These are phyloP conservation scores for Drosophila mojavensis DNA, from an alignment of 1,140 invertebrate species.

Conservation along the genomic window DNA sequence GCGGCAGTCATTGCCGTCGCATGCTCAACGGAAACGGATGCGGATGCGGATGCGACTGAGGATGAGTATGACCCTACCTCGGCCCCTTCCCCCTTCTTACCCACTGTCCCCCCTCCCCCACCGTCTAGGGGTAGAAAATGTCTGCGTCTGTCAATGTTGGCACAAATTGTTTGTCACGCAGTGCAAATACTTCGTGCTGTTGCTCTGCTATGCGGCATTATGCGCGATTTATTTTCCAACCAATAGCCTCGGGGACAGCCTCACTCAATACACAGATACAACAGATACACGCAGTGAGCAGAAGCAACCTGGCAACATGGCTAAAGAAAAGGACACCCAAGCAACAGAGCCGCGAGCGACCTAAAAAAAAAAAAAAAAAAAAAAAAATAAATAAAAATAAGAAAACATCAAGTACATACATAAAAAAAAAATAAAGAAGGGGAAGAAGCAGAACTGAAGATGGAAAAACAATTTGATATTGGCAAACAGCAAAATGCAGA, in stretches of 20 bases:
- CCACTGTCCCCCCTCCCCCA: too few species aligned
- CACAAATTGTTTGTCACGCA: constrained; percentile 84
- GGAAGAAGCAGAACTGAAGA: background rate
- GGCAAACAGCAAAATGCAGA: constrained; percentile 33
- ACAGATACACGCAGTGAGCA: constrained; percentile 16
- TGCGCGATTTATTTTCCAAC: constrained; percentile 79
- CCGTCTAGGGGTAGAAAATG: constrained; percentile 6
- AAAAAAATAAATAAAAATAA: constrained; percentile 12
- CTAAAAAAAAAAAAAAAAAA: constrained; percentile 35
- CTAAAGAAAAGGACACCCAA: constrained; percentile 35
- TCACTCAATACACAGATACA: constrained; percentile 7
- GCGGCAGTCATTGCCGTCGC: background rate
- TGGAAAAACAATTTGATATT: constrained; percentile 48
- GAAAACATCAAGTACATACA: constrained; percentile 44
- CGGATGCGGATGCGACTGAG: constrained; percentile 12
- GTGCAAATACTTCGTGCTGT: constrained; percentile 84
- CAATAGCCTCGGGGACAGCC: constrained; percentile 45
- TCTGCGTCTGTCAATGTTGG: constrained; percentile 72
- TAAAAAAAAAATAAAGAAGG: background rate
- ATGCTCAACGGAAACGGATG: constrained; percentile 23
- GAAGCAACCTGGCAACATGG: constrained; percentile 31
- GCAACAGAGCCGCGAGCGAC: constrained; percentile 33
- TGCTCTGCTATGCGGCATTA: constrained; percentile 82
- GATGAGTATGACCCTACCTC: constrained; percentile 3
- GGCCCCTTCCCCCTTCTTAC: background rate